Conservation (phyloP, 2,797 vertebrate species). For the Darevskia mixta region DNA sequence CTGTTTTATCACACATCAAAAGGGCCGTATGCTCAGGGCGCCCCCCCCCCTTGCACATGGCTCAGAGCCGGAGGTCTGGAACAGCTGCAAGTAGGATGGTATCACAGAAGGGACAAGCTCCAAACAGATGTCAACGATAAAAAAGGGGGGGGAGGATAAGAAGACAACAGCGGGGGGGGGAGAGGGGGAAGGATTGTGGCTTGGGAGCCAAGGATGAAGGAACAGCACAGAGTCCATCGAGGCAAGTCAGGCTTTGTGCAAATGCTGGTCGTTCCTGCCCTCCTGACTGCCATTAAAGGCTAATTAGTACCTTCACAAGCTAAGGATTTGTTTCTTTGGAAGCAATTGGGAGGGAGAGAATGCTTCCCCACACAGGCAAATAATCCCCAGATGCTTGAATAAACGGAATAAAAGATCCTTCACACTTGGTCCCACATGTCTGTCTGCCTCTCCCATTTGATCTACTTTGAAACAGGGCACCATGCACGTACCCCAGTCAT, state of each 20-base stretch:
- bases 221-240: slow-evolving; percentile 77
- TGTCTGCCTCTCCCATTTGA: neutral
- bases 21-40: slow-evolving; percentile 88
- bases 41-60: slow-evolving; percentile 51
- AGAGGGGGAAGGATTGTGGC: slow-evolving; percentile 74
- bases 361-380: neutral
- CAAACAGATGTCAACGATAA: slow-evolving; percentile 93
- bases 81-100: slow-evolving; percentile 92
- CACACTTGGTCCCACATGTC: neutral
- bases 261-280: slow-evolving; percentile 62
- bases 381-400: slow-evolving; percentile 35
- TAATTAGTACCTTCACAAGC: slow-evolving; percentile 65
- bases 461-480: neutral
- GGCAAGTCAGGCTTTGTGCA: slow-evolving; percentile 72
- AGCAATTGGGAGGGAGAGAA: neutral
- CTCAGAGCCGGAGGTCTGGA: slow-evolving; percentile 89
- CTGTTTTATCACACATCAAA: slow-evolving; percentile 99
- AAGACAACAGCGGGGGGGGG: neutral
- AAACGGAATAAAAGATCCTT: neutral
- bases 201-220: slow-evolving; percentile 79
- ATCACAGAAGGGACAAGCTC: slow-evolving; percentile 86
- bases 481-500: too few relatives aligned
- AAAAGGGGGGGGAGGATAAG: neutral
- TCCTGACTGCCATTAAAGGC: slow-evolving; percentile 72
- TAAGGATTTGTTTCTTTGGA: slow-evolving; percentile 58